Percentiles rank a stretch among this genome's conserved stretches.
phyloP scores from a whole-genome alignment of 2,113 vertebrate species.

The Chloropsis cyanopogon region DNA sequence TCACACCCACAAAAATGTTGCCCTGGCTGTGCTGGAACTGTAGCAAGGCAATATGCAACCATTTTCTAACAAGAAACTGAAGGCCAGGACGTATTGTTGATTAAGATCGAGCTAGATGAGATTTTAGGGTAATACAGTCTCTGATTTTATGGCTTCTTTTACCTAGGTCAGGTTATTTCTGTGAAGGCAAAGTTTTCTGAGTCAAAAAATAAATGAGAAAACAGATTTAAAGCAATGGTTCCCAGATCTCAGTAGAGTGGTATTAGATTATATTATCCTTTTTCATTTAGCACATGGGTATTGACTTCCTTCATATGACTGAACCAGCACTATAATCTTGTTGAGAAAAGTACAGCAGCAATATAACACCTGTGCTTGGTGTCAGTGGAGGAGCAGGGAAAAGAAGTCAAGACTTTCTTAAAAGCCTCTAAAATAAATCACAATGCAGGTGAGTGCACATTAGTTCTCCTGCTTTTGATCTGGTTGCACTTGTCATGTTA shows the following conservation, averaged over 20 bases:
- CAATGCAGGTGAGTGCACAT: neutral
- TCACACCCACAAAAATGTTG: neutral
- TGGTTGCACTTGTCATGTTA: neutral
- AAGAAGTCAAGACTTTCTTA: neutral
- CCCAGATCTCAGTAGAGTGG: neutral
- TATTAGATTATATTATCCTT: neutral
- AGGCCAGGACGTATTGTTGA: neutral
- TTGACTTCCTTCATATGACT: neutral
- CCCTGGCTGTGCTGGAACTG: neutral
- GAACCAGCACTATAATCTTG: neutral
- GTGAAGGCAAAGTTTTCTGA: neutral
- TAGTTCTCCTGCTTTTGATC: neutral
- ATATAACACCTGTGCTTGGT: neutral
- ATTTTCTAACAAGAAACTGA: neutral
- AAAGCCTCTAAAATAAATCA: neutral
- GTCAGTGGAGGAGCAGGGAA: neutral
- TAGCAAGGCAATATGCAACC: neutral
- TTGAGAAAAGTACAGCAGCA: neutral
- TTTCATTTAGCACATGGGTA: neutral
- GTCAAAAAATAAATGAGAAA: rapidly evolving
- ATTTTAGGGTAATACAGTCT: neutral
- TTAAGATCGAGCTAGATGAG: neutral
- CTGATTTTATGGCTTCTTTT: neutral
- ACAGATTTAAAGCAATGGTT: neutral
- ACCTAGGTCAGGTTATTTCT: neutral